phyloP scores from a whole-genome alignment of 2,113 vertebrate species.

The Petaurus breviceps region DNA sequence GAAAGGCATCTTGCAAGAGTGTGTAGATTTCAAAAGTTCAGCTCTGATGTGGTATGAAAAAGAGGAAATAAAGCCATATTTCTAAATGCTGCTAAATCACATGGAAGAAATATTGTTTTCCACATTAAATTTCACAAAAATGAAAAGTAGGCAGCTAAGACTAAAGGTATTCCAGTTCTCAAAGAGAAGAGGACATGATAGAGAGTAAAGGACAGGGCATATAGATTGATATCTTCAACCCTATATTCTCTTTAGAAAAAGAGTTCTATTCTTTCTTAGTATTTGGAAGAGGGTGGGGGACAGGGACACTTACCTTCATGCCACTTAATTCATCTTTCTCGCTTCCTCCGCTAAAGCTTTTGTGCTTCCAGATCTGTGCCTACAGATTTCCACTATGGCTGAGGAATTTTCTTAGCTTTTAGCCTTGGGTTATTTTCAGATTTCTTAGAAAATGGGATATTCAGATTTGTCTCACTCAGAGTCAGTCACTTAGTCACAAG shows the following conservation, averaged over 20 bases:
- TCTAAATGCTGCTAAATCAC: slow-evolving; percentile 54
- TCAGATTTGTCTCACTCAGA: not conserved
- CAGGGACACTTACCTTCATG: not conserved
- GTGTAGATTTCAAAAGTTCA: slow-evolving; percentile 54
- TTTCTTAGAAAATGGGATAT: not conserved
- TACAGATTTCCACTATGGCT: not conserved
- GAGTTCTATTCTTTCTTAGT: not conserved
- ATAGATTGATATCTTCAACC: not conserved
- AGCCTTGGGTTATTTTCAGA: not conserved
- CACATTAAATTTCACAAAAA: not conserved
- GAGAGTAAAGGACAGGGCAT: not conserved
- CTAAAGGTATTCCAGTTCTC: not conserved
- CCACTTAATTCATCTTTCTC: not conserved
- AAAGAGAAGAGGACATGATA: not conserved
- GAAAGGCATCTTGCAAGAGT: slow-evolving; percentile 22
- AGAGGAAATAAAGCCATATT: slow-evolving; percentile 49
- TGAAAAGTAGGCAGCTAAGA: not conserved
- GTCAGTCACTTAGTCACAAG: not conserved
- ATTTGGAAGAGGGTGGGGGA: not conserved
- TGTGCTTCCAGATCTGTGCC: not conserved
- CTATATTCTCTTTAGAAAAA: not conserved
- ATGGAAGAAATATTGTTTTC: slow-evolving; percentile 8
- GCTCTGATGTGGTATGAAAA: slow-evolving; percentile 45
- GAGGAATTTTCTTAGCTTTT: not conserved
- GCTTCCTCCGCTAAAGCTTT: not conserved